Evolutionary conservation across 2,113 vertebrate species (phyloP), one percentile per base, ranked within the genome.

Genomic region (Thalassarche chlororhynchos): DNA sequence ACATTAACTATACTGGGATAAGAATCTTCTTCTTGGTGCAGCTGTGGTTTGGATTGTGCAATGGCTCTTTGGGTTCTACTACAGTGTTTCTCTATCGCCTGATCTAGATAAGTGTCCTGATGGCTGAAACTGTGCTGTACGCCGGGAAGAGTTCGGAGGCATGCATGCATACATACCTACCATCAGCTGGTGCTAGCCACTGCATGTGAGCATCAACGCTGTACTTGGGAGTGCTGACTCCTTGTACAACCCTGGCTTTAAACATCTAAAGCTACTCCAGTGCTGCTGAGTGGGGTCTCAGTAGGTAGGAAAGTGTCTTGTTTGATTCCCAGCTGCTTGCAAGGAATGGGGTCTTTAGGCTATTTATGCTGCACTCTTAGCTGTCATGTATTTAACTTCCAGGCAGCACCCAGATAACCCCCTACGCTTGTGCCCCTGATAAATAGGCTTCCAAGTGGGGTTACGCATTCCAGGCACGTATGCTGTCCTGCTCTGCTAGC

Each of bases 401-500:
- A 78, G 68, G 88, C 69, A 71, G 90, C 66, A 79, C 57, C 47
- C 74, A 83, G 70, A 62, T 72, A 93, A 78, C 52, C 64, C 76
- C 62, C 75, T 38, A 2, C 36, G 40, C 86, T 7, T 49, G 78
- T 93, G 81, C 55, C 87, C 72, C 46, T 86, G 79, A 51, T 77
- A 24, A 34, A 70, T 2, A 78, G 65, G n/a, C 72, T 93, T 57
- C 76, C 42, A 29, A 42, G 72, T 5, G 60, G 72, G 84, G 51
- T 68, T 96, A 5, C 1, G 4, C 77, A 97, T 97, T 96, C 95
- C 61, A 81, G 94, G 95, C 96, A 97, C 89, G 84, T 95, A 70
- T 0, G 0, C 68, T 54, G 58, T 52, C 84, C 90, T 46, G 49
- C 81, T 77, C 94, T 44, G 81, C 72, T 80, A 21, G 87, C 91